Evolutionary conservation across 2,113 vertebrate species (phyloP).

Genomic region (Gambusia affinis): DNA sequence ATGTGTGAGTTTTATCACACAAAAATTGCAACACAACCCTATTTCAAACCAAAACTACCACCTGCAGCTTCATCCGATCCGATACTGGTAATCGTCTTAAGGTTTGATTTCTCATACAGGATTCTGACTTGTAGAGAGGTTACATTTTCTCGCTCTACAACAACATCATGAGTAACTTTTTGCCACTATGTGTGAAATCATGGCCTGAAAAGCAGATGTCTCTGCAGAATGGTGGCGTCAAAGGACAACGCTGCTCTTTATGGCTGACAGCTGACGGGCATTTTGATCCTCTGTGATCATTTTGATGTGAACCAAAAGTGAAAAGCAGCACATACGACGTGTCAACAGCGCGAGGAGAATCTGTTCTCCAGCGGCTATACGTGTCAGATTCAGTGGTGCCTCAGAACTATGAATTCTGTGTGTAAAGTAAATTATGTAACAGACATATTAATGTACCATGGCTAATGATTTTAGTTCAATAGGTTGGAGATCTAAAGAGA

Average conservation of each 20-base stretch:
- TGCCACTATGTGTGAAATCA: neutral
- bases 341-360: neutral
- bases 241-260: neutral
- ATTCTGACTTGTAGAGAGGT: neutral
- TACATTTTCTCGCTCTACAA: neutral
- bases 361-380: neutral
- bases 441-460: too few relatives aligned
- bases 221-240: too few relatives aligned
- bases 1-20: too few relatives aligned
- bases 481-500: too few relatives aligned
- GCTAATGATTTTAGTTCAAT: neutral
- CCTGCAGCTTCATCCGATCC: neutral
- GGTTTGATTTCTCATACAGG: too few relatives aligned
- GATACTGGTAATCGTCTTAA: neutral
- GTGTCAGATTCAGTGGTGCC: neutral
- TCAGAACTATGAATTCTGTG: neutral
- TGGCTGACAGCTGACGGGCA: neutral
- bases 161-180: neutral
- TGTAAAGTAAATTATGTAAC: too few relatives aligned
- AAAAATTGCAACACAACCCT: neutral
- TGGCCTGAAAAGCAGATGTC: neutral
- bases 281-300: neutral
- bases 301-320: neutral
- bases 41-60: neutral
- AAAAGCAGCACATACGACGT: neutral